phyloP scores from a whole-genome alignment of 2,888 invertebrate species.

The Yponomeuta evonymella region DNA sequence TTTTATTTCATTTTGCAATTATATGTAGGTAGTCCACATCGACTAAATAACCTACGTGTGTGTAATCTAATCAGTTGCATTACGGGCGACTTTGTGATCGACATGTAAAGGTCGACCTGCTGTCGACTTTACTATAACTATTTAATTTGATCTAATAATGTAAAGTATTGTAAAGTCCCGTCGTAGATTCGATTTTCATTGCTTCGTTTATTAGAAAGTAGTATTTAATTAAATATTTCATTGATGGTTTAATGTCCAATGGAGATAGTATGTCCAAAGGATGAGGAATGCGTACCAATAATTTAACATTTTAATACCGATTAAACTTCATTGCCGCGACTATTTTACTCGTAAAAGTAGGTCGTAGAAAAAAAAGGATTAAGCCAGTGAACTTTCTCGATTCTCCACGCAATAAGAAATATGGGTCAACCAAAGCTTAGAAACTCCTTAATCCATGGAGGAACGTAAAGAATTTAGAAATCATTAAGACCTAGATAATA shows the following conservation, averaged over 20 bases:
- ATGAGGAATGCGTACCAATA: background rate
- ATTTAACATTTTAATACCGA: background rate
- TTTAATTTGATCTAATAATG: no score
- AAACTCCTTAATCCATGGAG: background rate
- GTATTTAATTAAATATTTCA: background rate
- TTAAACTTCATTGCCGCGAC: background rate
- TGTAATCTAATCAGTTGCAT: no score
- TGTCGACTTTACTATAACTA: background rate
- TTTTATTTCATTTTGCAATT: no score
- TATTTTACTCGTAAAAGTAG: conserved; percentile 1
- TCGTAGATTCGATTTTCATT: background rate
- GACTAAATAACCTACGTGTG: no score
- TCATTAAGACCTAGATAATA: conserved; percentile 1
- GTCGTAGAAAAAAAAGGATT: background rate
- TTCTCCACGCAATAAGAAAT: background rate
- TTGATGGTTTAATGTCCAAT: background rate
- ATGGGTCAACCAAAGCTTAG: background rate
- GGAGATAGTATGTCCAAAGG: background rate
- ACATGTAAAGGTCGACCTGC: background rate
- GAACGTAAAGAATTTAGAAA: conserved; percentile 7
- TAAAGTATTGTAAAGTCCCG: background rate
- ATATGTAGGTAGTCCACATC: no score
- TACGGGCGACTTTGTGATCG: no score
- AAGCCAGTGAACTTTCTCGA: background rate
- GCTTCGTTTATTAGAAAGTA: background rate